Conservation (phyloP, 2,888 invertebrate genomes). For the Copidosoma aretas region DNA sequence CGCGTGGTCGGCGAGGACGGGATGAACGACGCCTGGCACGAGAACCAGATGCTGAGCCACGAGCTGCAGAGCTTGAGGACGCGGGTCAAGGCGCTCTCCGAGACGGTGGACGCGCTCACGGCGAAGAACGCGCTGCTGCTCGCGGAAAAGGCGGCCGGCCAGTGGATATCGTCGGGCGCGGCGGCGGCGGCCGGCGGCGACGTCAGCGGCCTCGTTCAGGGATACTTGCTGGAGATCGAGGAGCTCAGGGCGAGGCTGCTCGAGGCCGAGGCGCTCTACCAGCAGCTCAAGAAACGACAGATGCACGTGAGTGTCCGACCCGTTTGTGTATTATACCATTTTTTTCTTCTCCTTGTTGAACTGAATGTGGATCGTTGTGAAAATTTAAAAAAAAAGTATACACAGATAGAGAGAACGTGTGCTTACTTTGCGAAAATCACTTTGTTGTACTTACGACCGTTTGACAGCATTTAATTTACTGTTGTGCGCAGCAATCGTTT, state of each 20-base stretch:
- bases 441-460: neutral
- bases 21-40: conserved; percentile 93
- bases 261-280: conserved; percentile 84
- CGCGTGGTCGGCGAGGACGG: conserved; percentile 87
- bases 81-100: conserved; percentile 92
- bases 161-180: conserved; percentile 67
- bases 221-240: conserved; percentile 90
- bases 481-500: conserved; percentile 32
- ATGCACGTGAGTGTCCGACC: conserved; percentile 56
- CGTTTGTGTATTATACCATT: too few species aligned
- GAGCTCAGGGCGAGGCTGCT: conserved; percentile 85
- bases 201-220: conserved; percentile 76
- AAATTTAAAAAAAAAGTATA: neutral
- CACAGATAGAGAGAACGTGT: neutral
- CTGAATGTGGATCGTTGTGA: neutral
- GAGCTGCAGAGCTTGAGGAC: conserved; percentile 88
- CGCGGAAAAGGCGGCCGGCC: conserved; percentile 76
- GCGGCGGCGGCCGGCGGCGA: conserved; percentile 64
- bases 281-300: conserved; percentile 68
- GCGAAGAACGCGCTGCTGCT: conserved; percentile 82
- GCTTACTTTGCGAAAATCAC: neutral
- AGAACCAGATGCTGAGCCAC: conserved; percentile 89
- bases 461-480: neutral
- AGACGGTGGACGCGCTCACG: conserved; percentile 87
- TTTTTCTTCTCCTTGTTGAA: neutral